phyloP scores from a whole-genome alignment of 2,113 vertebrate species.

The Sceloporus undulatus region DNA sequence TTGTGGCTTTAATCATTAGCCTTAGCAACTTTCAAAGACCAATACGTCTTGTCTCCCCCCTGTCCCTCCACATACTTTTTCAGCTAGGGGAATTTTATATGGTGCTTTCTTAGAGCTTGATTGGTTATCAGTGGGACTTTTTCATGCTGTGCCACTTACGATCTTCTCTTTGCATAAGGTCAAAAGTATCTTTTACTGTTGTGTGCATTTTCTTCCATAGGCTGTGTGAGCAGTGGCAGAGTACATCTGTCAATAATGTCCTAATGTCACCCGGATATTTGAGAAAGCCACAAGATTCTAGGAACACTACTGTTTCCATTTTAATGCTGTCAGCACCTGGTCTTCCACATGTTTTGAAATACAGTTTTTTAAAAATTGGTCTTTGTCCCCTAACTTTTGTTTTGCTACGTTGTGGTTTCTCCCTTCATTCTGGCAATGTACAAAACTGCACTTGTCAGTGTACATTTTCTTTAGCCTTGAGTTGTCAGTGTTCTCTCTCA shows the following conservation, averaged over 20 bases:
- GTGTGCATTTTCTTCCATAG: slow-evolving; percentile 49
- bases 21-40: slow-evolving; percentile 33
- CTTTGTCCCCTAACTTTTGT: slow-evolving; percentile 2
- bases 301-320: slow-evolving; percentile 20
- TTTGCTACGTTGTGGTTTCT: slow-evolving; percentile 29
- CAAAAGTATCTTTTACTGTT: slow-evolving; percentile 43
- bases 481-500: slow-evolving; percentile 42
- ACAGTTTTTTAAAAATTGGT: not conserved
- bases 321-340: slow-evolving; percentile 28
- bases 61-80: slow-evolving; percentile 20
- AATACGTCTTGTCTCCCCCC: slow-evolving; percentile 10
- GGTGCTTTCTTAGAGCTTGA: slow-evolving; percentile 46
- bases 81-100: slow-evolving; percentile 47
- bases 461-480: slow-evolving; percentile 35
- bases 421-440: not conserved
- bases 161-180: slow-evolving; percentile 38
- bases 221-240: slow-evolving; percentile 54
- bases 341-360: slow-evolving; percentile 27
- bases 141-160: slow-evolving; percentile 46
- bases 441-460: slow-evolving; percentile 8
- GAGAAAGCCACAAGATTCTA: not conserved
- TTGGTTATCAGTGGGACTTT: slow-evolving; percentile 53
- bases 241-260: slow-evolving; percentile 26
- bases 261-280: slow-evolving; percentile 2
- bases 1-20: not conserved